A percentile compares a stretch with the other conserved stretches of the same genome.
Evolutionary conservation across 2,888 invertebrate genomes (phyloP).

Genomic region (Ctenicera cuprea): DNA sequence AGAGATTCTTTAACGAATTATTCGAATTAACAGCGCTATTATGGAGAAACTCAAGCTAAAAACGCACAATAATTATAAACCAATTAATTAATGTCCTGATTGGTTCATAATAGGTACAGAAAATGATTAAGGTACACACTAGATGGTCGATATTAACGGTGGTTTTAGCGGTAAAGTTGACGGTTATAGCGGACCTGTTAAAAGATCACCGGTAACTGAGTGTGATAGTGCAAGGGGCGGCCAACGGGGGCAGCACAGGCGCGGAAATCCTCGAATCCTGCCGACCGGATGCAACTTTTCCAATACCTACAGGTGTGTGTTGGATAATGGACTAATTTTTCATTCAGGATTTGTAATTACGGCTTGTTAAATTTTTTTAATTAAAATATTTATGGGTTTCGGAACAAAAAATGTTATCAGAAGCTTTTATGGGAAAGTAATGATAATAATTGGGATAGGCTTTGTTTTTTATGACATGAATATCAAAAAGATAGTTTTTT

Average conservation of each 20-base stretch:
- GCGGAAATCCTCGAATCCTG: slow-evolving; percentile 54
- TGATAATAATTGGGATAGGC: too few species aligned
- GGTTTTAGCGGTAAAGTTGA: slow-evolving; percentile 41
- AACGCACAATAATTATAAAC: slow-evolving; percentile 14
- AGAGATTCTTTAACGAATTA: too few species aligned
- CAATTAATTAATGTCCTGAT: slow-evolving; percentile 6
- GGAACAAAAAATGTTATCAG: too few species aligned
- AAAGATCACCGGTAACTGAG: slow-evolving; percentile 51
- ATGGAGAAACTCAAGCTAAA: neutral
- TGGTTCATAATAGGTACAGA: neutral
- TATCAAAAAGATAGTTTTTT: too few species aligned
- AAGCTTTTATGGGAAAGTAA: too few species aligned
- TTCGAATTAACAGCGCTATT: too few species aligned
- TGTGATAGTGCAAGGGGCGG: slow-evolving; percentile 50
- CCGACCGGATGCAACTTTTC: slow-evolving; percentile 57
- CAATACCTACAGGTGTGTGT: slow-evolving; percentile 54
- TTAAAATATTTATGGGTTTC: neutral
- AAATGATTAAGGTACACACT: slow-evolving; percentile 13
- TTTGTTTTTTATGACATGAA: too few species aligned
- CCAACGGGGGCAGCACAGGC: slow-evolving; percentile 56
- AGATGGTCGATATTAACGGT: slow-evolving; percentile 37
- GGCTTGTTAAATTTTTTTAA: too few species aligned
- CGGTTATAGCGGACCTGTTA: slow-evolving; percentile 41
- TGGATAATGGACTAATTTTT: slow-evolving; percentile 20
- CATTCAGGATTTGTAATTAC: slow-evolving; percentile 7